These are phyloP conservation scores for Chymomyza procnemis DNA, from an alignment of 2,888 invertebrate genomes.

Conservation along the genomic window DNA sequence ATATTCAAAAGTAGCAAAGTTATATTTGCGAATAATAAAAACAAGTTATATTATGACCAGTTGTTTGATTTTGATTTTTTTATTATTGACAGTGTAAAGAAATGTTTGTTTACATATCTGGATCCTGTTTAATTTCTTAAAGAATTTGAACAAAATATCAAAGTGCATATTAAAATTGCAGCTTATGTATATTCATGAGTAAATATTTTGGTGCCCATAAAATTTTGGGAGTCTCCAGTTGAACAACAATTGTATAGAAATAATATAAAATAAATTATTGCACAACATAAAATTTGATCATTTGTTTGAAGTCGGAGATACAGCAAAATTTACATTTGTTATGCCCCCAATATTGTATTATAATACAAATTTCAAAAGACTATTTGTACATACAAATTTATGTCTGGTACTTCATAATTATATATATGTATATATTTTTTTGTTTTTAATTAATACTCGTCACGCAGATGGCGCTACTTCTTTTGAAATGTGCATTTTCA, in stretches of 20 bases:
- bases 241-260: background rate
- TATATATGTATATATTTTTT: background rate
- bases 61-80: background rate
- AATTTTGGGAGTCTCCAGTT: too few species aligned
- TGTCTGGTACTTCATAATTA: background rate
- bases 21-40: background rate
- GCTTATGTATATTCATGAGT: too few species aligned
- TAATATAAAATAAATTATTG: background rate
- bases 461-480: conserved; percentile 38
- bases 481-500: conserved; percentile 49
- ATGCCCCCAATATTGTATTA: background rate
- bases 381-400: background rate
- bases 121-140: background rate
- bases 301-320: background rate
- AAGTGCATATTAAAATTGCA: background rate
- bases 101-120: background rate
- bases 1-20: background rate
- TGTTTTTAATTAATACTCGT: conserved; percentile 14
- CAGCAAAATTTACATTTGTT: background rate
- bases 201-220: too few species aligned
- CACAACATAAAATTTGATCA: background rate
- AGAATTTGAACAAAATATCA: background rate
- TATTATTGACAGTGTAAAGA: background rate
- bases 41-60: background rate
- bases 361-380: background rate